These are phyloP conservation scores for Copidosoma floridanum DNA, from an alignment of 1,140 invertebrate genomes.

Conservation along the genomic window DNA sequence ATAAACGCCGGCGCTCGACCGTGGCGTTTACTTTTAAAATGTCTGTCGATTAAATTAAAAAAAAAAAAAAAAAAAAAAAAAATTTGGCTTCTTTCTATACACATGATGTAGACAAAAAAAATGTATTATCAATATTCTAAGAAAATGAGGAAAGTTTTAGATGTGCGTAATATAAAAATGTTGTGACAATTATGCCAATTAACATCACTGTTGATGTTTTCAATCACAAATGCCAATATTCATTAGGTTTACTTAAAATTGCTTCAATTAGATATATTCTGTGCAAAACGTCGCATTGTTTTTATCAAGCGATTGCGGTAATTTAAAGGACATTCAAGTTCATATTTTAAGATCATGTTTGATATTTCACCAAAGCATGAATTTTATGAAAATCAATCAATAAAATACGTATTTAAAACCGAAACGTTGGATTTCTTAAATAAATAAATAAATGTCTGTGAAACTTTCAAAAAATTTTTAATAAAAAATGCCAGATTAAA, in stretches of 20 bases:
- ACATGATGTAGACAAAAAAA: too few species aligned
- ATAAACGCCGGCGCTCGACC: background rate
- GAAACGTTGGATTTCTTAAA: too few species aligned
- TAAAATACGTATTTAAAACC: too few species aligned
- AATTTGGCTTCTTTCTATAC: constrained; percentile 12
- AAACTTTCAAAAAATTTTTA: constrained; percentile 15
- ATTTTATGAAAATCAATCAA: too few species aligned
- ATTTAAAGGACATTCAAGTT: too few species aligned
- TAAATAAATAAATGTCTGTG: too few species aligned
- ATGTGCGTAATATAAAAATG: constrained; percentile 9
- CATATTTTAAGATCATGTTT: too few species aligned
- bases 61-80: too few species aligned
- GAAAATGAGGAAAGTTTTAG: constrained; percentile 14
- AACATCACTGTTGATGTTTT: constrained; percentile 9
- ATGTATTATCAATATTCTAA: constrained; percentile 8
- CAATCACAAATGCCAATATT: constrained; percentile 8
- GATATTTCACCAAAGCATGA: too few species aligned
- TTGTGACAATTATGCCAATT: constrained; percentile 15
- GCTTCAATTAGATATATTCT: too few species aligned
- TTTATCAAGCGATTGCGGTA: too few species aligned
- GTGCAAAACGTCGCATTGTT: too few species aligned
- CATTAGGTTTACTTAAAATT: background rate
- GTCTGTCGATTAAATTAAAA: constrained; percentile 18
- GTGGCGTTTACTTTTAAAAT: constrained; percentile 6
- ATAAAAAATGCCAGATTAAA: constrained; percentile 10